A percentile compares a stretch with the other conserved stretches of the same genome.
Evolutionary conservation across 2,797 vertebrate genomes (phyloP).

Genomic region (Mustela erminea): DNA sequence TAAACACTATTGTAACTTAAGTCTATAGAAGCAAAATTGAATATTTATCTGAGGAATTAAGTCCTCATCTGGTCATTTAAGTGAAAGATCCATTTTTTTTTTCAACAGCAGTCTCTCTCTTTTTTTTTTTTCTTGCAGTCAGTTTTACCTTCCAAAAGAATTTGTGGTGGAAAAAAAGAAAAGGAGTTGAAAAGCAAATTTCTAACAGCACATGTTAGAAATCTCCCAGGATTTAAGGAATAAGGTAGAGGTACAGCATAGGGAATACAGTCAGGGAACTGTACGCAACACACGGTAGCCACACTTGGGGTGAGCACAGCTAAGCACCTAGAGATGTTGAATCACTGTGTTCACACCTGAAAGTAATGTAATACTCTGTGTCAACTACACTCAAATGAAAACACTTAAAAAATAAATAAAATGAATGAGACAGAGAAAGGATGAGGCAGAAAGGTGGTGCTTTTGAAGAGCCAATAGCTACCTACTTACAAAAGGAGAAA

Average conservation of each 20-base stretch:
- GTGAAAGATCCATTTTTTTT: conserved; percentile 24
- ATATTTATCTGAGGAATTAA: conserved; percentile 21
- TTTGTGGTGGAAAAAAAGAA: not conserved
- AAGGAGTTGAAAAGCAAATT: conserved; percentile 15
- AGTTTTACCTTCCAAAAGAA: conserved; percentile 42
- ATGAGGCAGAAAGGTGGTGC: not conserved
- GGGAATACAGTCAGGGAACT: not conserved
- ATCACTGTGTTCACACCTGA: not conserved
- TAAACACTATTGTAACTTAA: not conserved
- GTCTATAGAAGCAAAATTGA: not conserved
- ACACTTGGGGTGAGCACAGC: not conserved
- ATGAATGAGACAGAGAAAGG: not conserved
- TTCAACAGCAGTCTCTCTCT: not conserved
- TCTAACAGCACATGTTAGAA: not conserved
- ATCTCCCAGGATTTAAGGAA: conserved; percentile 1
- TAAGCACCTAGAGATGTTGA: not conserved
- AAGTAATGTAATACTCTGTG: not conserved
- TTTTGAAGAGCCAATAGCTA: not conserved
- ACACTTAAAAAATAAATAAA: not conserved
- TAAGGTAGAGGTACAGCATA: not conserved
- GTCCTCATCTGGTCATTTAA: conserved; percentile 9
- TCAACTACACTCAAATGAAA: not conserved
- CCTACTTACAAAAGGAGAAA: not conserved
- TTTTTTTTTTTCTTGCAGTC: not conserved
- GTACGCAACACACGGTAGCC: not conserved